Base-by-base conservation (phyloP, 2,797 vertebrate genomes). In the Glyptemys insculpta region DNA sequence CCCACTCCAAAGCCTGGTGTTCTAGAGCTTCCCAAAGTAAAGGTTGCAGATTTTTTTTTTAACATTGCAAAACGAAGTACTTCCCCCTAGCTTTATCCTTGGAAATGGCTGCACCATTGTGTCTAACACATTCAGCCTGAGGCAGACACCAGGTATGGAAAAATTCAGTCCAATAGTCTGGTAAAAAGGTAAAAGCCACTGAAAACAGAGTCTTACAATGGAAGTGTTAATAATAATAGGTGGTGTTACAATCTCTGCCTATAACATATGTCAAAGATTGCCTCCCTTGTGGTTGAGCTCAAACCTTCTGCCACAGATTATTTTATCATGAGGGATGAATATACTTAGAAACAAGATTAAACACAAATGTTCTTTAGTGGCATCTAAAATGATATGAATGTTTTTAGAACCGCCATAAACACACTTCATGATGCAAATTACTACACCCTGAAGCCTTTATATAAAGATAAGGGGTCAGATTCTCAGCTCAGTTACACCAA, bases 401-500 rank as follows among this genome's bases (percentile, higher is more conserved):
- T 62, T 95, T 96, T 95, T 96, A 94, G 89, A 97, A 96, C 49
- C 79, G 95, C 96, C 95, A 97, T 96, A 97, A 96, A 95, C 93
- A 93, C 81, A 97, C 94, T 97, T 97, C 94, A 93, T 90, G 92
- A 96, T 91, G 96, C 95, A 97, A 97, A 96, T 97, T 97, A 97
- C 97, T 96, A 95, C 74, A 96, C 95, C 97, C 97, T 92, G 94
- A 87, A 97, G 97, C 87, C 92, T 96, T 95, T 96, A 95, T 92
- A 86, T 94, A 95, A 96, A 93, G 84, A 85, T 65, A 94, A 96
- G 83, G 0, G 49, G 81, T 27, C 3, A 0, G 79, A 95, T 95
- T 96, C 86, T 96, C 82, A 79, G 90, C 49, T 94, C 54, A 56
- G 89, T 89, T 94, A 41, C 74, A 94, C 82, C 87, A 82, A 54